These are phyloP conservation scores for Archaeoteleia sp. DNA, from an alignment of 2,888 invertebrate species.

Conservation along the genomic window DNA sequence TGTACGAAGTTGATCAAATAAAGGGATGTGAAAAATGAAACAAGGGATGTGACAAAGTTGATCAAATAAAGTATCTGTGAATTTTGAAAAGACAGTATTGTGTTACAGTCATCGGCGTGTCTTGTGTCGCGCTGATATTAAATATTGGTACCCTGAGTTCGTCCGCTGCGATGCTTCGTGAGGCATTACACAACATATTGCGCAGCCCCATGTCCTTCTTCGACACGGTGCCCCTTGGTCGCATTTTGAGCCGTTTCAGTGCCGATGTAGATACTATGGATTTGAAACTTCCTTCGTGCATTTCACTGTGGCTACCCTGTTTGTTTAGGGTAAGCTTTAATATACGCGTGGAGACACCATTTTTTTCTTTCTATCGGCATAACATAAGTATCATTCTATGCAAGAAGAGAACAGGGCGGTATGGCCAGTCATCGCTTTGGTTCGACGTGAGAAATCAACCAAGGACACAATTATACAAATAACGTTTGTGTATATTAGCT, in stretches of 20 bases:
- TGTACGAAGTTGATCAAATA: too few species aligned
- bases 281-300: conserved; percentile 74
- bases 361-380: too few species aligned
- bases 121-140: conserved; percentile 81
- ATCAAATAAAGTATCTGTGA: conserved; percentile 12
- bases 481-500: conserved; percentile 52
- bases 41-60: not conserved
- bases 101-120: conserved; percentile 80
- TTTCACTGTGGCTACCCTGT: conserved; percentile 67
- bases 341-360: too few species aligned
- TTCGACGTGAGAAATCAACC: too few species aligned
- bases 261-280: conserved; percentile 79
- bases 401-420: too few species aligned
- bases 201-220: conserved; percentile 79
- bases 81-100: conserved; percentile 53
- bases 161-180: conserved; percentile 72
- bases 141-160: conserved; percentile 79
- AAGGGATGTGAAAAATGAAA: not conserved
- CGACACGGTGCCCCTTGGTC: conserved; percentile 80
- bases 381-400: too few species aligned
- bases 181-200: conserved; percentile 76
- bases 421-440: too few species aligned
- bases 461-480: conserved; percentile 72
- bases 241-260: conserved; percentile 80
- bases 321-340: conserved; percentile 68